phyloP scores from a whole-genome alignment of 2,888 invertebrate species.

The Leucophenga montana region DNA sequence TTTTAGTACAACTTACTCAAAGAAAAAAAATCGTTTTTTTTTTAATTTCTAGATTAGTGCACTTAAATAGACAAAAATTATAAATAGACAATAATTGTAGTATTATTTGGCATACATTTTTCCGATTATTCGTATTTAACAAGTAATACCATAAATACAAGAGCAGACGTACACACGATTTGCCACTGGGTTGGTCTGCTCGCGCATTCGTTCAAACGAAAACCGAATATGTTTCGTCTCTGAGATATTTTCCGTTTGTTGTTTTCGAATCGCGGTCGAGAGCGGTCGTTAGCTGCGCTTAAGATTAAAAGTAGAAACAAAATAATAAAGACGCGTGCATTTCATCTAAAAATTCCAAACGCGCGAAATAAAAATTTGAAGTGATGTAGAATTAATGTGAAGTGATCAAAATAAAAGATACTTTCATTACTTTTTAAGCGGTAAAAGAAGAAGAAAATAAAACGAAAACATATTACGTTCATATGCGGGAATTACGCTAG shows the following conservation, averaged over 20 bases:
- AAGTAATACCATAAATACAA: too few species aligned
- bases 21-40: too few species aligned
- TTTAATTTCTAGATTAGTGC: too few species aligned
- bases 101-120: too few species aligned
- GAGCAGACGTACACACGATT: neutral
- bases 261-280: slow-evolving; percentile 11
- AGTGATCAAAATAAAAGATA: slow-evolving; percentile 21
- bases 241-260: neutral
- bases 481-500: slow-evolving; percentile 18
- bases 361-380: slow-evolving; percentile 3
- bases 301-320: too few species aligned
- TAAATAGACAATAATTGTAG: too few species aligned
- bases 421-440: slow-evolving; percentile 15
- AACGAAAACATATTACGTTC: neutral
- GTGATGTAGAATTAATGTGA: neutral
- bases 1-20: too few species aligned
- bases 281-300: neutral
- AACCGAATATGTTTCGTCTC: too few species aligned
- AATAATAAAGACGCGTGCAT: slow-evolving; percentile 2
- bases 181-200: neutral
- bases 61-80: too few species aligned
- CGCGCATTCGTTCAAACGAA: too few species aligned
- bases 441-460: neutral
- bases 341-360: neutral
- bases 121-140: too few species aligned